A percentile compares a stretch with the other conserved stretches of the same genome.
Evolutionary conservation across 2,113 vertebrate genomes (phyloP).

Genomic region (Xiphophorus maculatus): DNA sequence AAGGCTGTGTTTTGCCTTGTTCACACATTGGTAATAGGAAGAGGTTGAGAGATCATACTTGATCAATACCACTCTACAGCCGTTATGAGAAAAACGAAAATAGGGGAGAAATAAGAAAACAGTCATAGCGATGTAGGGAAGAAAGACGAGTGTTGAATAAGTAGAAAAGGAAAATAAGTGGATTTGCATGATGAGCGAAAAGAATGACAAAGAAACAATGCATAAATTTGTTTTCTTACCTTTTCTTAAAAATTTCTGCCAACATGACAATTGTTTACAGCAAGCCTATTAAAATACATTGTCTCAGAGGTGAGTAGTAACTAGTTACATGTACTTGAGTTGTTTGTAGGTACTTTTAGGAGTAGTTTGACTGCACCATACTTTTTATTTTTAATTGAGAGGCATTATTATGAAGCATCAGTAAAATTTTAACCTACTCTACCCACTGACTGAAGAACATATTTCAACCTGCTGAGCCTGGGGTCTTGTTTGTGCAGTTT

Average conservation of each 20-base stretch:
- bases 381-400: no score
- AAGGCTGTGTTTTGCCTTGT: slow-evolving; percentile 68
- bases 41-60: slow-evolving; percentile 68
- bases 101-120: background rate
- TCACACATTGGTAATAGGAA: slow-evolving; percentile 71
- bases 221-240: background rate
- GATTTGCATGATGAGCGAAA: background rate
- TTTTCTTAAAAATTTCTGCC: no score
- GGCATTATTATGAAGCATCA: no score
- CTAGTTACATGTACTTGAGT: no score
- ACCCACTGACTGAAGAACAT: no score
- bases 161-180: background rate
- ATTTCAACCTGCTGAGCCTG: no score
- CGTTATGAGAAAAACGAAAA: slow-evolving; percentile 51
- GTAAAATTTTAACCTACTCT: no score
- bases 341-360: no score
- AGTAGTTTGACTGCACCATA: no score
- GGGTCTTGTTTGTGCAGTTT: no score
- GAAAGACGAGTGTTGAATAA: slow-evolving; percentile 7
- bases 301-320: no score
- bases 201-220: background rate
- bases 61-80: slow-evolving; percentile 63
- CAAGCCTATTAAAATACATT: background rate
- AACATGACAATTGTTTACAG: background rate
- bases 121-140: slow-evolving; percentile 6